Evolutionary conservation across 2,797 vertebrate species (phyloP), one percentile per base, ranked within the genome.

Genomic region (Neosilurus mollespiculum): DNA sequence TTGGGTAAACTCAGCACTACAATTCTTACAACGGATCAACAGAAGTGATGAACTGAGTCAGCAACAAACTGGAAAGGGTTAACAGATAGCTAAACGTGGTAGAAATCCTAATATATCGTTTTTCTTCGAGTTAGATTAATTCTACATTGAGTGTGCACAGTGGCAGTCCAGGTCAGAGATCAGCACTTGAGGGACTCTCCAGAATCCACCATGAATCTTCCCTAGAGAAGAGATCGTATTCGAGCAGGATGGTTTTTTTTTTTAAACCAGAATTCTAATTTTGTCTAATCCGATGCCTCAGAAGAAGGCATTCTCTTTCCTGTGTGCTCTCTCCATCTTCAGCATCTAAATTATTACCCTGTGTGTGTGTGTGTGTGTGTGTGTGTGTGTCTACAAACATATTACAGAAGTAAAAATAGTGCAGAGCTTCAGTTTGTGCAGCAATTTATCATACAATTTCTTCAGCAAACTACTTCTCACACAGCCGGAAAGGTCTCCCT

Each of bases 381-480:
- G 54, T 79, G 59, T 77, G 76, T 65, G 81, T 80, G 64, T 82
- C 56, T 75, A 71, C 26, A 79, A 86, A 85, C 78, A 71, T 87
- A 87, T 89, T 90, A 89, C 87, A 87, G 88, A 89, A 89, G 26
- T 84, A 90, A 89, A 90, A 92, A 86, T 88, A 89, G 89, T 80
- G 71, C 90, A 90, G 87, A 51, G 90, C 81, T 81, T 91, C 91
- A 90, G 75, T 77, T 62, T 15, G 30, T 62, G 81, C 75, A 87
- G 91, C 88, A 91, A 93, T 93, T 93, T 90, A 93, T 93, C 91
- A 90, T 87, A 88, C 83, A 86, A 84, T 67, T 88, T 84, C 66
- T 79, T 67, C 49, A 72, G 79, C 76, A 83, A 72, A 62, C 37
- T 24, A n/a, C 49, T 86, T 81, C 83, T 83, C 71, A 43, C 65